Conservation (phyloP, 2,888 invertebrate genomes). For the Agrochola litura region DNA sequence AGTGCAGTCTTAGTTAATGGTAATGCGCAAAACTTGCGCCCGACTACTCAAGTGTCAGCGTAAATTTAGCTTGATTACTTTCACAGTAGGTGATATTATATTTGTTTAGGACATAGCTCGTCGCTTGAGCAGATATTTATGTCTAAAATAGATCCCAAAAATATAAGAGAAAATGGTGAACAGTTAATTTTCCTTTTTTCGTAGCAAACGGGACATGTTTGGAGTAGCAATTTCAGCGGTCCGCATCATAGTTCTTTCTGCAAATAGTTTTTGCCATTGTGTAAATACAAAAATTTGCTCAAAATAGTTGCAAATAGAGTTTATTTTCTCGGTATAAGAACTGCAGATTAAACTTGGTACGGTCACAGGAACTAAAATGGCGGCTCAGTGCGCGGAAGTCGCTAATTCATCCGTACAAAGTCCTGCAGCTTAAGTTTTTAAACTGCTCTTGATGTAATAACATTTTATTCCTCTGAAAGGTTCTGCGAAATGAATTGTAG, state of each 20-base stretch:
- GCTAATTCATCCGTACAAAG: constrained; percentile 59
- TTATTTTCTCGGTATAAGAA: constrained; percentile 13
- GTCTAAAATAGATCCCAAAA: neutral
- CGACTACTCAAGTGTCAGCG: constrained; percentile 15
- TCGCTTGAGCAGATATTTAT: neutral
- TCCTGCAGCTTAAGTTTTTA: constrained; percentile 49
- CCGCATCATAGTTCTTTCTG: constrained; percentile 6
- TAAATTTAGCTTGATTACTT: constrained; percentile 34
- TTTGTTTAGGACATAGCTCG: neutral
- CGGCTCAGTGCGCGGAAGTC: constrained; percentile 58
- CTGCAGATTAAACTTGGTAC: constrained; percentile 8
- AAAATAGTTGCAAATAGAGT: constrained; percentile 8
- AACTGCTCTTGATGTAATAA: constrained; percentile 40
- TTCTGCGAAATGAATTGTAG: constrained; percentile 33
- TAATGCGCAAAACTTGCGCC: constrained; percentile 40
- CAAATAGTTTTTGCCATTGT: constrained; percentile 7
- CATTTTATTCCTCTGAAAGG: constrained; percentile 33
- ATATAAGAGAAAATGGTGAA: neutral
- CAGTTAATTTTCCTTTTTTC: neutral
- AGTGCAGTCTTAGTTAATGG: constrained; percentile 31
- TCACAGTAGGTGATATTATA: neutral
- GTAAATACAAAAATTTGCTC: neutral
- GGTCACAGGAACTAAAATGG: constrained; percentile 50
- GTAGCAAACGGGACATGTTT: constrained; percentile 12
- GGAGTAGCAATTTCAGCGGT: constrained; percentile 17